These are phyloP conservation scores for Caiman crocodilus DNA, from an alignment of 2,797 vertebrate genomes.

Conservation along the genomic window DNA sequence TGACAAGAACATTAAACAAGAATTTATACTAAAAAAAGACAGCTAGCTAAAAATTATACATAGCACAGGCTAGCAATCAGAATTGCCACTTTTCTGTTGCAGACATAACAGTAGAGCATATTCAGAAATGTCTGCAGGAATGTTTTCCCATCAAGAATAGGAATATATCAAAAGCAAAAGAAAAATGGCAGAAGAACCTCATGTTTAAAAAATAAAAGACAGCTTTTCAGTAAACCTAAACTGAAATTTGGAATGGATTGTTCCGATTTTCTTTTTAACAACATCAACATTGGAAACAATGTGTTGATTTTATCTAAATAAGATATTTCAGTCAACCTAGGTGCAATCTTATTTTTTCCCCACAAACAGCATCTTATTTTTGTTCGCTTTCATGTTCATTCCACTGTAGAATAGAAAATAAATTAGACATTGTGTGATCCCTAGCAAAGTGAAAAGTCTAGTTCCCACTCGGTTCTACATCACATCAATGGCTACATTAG, in stretches of 20 bases:
- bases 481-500: not conserved
- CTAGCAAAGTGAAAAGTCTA: not conserved
- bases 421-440: not conserved
- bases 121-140: not conserved
- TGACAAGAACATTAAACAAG: not conserved
- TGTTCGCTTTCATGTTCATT: not conserved
- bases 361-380: no score
- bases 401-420: not conserved
- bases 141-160: not conserved
- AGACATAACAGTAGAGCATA: accelerated
- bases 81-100: not conserved
- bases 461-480: not conserved
- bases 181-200: not conserved
- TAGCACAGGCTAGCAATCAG: accelerated
- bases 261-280: not conserved
- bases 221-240: not conserved
- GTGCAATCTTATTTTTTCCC: accelerated
- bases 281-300: accelerated
- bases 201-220: not conserved
- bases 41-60: not conserved
- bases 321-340: not conserved
- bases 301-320: not conserved
- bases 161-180: not conserved
- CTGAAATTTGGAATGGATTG: accelerated
- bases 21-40: not conserved